Evolutionary conservation across 2,797 vertebrate species (phyloP).

Genomic region (Thunnus albacares): DNA sequence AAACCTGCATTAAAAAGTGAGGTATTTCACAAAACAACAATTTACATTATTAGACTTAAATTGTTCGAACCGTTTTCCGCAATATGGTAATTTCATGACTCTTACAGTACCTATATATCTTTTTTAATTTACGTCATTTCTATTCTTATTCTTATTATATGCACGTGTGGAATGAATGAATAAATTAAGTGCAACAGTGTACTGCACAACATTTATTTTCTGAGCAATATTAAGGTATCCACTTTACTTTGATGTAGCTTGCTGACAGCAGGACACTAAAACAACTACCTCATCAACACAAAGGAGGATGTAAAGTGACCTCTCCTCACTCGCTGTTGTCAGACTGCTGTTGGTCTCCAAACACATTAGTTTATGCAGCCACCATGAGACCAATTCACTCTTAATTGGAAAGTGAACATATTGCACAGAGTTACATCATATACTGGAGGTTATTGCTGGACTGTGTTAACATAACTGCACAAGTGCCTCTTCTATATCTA

Average conservation of each 20-base stretch:
- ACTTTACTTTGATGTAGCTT: background rate
- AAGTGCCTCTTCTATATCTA: constrained; percentile 4
- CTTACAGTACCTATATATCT: no score
- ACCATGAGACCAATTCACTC: constrained; percentile 71
- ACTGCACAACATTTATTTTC: background rate
- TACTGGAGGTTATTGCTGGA: constrained; percentile 54
- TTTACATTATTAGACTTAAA: background rate
- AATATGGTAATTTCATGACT: background rate
- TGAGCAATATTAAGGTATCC: background rate
- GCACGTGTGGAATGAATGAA: background rate
- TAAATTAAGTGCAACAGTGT: background rate
- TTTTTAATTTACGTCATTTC: no score
- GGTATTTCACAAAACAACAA: no score
- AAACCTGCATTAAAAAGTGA: background rate
- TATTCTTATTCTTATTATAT: background rate
- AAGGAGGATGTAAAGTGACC: constrained; percentile 46
- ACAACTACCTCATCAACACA: constrained; percentile 14
- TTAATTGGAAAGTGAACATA: constrained; percentile 77
- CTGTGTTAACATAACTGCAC: constrained; percentile 54
- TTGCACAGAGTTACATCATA: constrained; percentile 68
- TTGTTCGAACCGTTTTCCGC: no score
- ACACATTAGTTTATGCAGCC: constrained; percentile 75
- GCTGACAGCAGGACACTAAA: constrained; percentile 17
- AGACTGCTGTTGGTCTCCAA: constrained; percentile 61
- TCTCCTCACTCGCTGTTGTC: constrained; percentile 55